Conservation (phyloP, 2,797 vertebrate species). For the Manis crassicaudata region DNA sequence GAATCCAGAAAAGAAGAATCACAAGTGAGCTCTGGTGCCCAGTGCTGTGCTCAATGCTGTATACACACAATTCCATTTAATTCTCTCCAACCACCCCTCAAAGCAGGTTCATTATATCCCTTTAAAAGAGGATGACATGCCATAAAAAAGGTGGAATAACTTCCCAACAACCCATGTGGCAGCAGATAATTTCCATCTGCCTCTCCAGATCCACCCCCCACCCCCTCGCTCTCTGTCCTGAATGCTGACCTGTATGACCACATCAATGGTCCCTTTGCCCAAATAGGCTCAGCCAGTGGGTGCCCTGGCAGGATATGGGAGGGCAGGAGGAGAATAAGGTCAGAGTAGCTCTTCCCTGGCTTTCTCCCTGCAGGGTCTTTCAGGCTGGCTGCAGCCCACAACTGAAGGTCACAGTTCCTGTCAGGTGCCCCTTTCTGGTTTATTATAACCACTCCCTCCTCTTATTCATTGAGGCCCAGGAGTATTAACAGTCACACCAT, state of each 20-base stretch:
- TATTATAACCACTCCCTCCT: background rate
- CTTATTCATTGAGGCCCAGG: background rate
- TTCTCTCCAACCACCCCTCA: background rate
- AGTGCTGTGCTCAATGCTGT: background rate
- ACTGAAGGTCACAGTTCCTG: background rate
- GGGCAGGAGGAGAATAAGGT: background rate
- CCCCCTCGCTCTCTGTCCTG: background rate
- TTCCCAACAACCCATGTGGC: background rate
- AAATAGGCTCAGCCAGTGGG: background rate
- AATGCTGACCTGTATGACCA: background rate
- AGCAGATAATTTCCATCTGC: background rate
- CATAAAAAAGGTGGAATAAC: background rate
- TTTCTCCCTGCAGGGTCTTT: background rate
- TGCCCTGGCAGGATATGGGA: background rate
- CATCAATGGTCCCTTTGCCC: background rate
- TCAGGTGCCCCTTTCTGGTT: background rate
- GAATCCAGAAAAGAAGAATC: background rate
- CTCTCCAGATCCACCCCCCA: background rate
- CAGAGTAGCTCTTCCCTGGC: background rate
- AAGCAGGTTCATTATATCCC: background rate
- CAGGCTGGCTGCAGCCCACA: background rate
- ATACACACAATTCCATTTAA: background rate
- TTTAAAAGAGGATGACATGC: background rate
- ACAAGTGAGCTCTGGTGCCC: background rate
- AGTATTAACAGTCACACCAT: background rate